Percentiles rank a stretch among this genome's conserved stretches.
These are phyloP conservation scores for Miniopterus natalensis DNA, from an alignment of 2,113 vertebrate genomes.

Conservation along the genomic window DNA sequence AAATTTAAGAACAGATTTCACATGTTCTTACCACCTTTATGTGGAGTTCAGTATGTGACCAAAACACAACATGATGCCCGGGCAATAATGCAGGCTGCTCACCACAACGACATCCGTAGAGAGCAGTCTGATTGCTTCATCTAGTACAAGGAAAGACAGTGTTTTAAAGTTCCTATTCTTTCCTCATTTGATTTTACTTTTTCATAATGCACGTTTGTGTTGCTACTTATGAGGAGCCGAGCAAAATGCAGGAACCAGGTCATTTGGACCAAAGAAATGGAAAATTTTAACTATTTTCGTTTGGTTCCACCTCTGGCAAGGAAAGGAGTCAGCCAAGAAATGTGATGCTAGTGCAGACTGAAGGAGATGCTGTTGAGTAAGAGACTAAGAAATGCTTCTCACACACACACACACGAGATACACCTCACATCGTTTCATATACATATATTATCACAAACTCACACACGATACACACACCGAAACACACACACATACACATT, in stretches of 20 bases:
- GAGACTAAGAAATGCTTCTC: neutral
- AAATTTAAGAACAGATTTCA: neutral
- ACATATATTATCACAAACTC: too few relatives aligned
- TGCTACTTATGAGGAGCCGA: neutral
- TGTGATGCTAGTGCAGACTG: neutral
- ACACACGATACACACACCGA: neutral
- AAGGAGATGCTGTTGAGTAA: slow-evolving; percentile 16
- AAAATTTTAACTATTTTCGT: slow-evolving; percentile 13
- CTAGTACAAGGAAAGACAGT: neutral
- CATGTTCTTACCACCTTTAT: neutral
- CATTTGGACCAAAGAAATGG: neutral
- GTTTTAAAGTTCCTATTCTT: neutral
- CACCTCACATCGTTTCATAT: neutral
- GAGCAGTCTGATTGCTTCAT: neutral
- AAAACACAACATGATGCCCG: neutral
- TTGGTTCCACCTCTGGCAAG: neutral
- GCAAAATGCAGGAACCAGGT: neutral
- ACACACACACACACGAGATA: neutral
- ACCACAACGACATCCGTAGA: neutral
- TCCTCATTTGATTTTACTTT: neutral
- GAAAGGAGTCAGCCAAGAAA: slow-evolving; percentile 8
- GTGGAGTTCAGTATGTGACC: neutral
- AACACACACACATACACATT: neutral
- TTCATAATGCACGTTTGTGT: neutral
- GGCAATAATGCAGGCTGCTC: neutral